Evolutionary conservation across 2,113 vertebrate genomes (phyloP).

Genomic region (Alethe diademata): DNA sequence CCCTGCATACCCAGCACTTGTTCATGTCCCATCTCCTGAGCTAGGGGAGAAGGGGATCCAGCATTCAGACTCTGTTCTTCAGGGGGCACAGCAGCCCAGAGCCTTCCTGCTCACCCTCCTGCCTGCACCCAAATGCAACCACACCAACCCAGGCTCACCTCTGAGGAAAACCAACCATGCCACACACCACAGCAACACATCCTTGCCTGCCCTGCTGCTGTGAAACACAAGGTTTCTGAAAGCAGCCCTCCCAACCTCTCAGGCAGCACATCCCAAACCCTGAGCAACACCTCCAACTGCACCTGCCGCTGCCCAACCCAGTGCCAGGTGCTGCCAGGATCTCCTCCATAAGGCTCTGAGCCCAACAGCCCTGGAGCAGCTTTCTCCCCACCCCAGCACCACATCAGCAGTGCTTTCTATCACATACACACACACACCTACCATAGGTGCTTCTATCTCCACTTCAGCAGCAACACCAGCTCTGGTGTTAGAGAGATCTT

Average conservation of each 20-base stretch:
- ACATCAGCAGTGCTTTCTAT: not conserved
- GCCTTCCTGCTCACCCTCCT: not conserved
- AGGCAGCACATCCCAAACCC: not conserved
- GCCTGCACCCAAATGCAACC: fast-evolving
- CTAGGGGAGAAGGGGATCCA: fast-evolving
- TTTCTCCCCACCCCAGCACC: not conserved
- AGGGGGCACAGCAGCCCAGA: not conserved
- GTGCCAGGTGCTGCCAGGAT: not conserved
- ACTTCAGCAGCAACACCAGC: not conserved
- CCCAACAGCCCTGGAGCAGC: not conserved
- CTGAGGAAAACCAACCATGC: not conserved
- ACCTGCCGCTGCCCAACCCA: not conserved
- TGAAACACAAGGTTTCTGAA: not conserved
- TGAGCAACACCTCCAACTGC: not conserved
- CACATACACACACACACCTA: not conserved
- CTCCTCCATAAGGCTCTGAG: not conserved
- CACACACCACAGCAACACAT: not conserved
- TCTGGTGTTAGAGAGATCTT: not conserved
- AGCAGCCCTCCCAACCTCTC: not conserved
- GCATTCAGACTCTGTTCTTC: not conserved
- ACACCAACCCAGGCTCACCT: not conserved
- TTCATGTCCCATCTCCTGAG: not conserved
- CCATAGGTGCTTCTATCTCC: not conserved
- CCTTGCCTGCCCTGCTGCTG: not conserved
- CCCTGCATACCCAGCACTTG: not conserved